A percentile compares a stretch with the other conserved stretches of the same genome.
Evolutionary conservation across 2,888 invertebrate genomes (phyloP).

Genomic region (Nebria brevicollis): DNA sequence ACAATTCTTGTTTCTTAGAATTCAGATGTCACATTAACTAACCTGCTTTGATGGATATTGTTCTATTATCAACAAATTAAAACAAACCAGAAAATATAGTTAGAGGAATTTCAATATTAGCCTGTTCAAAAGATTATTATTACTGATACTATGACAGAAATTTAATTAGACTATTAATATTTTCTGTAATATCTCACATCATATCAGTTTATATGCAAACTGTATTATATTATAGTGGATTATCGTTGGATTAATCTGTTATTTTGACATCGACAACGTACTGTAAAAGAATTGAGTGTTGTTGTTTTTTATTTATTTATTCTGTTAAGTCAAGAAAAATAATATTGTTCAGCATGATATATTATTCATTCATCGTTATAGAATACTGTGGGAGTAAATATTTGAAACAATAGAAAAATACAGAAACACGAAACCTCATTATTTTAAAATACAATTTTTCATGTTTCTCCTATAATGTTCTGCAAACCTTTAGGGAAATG

Average conservation of each 20-base stretch:
- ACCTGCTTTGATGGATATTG: background rate
- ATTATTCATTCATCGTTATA: background rate
- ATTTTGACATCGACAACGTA: background rate
- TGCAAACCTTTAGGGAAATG: background rate
- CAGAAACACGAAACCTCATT: background rate
- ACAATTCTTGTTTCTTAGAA: background rate
- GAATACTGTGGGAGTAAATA: background rate
- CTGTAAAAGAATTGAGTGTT: background rate
- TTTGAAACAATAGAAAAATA: constrained; percentile 1
- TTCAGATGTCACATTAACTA: background rate
- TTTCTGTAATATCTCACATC: background rate
- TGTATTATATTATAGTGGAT: background rate
- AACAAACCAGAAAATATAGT: background rate
- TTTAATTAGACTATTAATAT: background rate
- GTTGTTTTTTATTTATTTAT: background rate
- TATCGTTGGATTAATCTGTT: background rate
- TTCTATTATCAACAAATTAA: background rate
- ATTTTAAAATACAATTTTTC: constrained; percentile 1
- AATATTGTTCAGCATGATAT: background rate
- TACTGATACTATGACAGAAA: background rate
- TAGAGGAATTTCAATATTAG: background rate
- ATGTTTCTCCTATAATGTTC: background rate
- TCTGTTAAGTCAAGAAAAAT: background rate
- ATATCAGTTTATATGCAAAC: background rate
- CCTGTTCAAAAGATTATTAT: background rate